Conservation (phyloP, 2,113 vertebrate genomes). For the Oenanthe oenanthe region DNA sequence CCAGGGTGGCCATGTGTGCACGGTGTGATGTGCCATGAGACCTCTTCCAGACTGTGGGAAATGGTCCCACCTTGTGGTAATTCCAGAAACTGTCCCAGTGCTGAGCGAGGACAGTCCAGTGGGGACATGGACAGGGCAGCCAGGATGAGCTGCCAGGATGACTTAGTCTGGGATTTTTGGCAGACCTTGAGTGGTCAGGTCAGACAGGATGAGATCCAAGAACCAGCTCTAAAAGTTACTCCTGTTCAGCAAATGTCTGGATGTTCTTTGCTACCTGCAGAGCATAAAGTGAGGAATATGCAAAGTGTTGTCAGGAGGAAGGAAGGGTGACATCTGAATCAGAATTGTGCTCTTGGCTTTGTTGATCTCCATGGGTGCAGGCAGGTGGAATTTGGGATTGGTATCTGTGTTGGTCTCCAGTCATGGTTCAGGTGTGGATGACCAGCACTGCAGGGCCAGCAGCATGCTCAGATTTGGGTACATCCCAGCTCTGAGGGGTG, state of each 20-base stretch:
- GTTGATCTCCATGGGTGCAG: background rate
- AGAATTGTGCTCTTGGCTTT: background rate
- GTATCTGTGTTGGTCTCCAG: background rate
- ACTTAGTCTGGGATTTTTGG: background rate
- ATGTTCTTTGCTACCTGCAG: background rate
- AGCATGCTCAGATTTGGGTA: background rate
- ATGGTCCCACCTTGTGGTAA: conserved; percentile 57
- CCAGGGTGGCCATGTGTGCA: background rate
- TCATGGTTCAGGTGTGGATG: background rate
- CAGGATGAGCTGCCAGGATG: background rate
- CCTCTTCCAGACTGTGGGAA: background rate
- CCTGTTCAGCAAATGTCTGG: background rate
- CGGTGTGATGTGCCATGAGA: background rate
- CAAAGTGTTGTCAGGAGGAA: background rate
- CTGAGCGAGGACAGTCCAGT: fast-evolving
- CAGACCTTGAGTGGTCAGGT: background rate
- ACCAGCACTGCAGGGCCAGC: background rate
- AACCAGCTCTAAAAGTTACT: background rate
- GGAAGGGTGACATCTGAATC: background rate
- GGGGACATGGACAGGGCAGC: fast-evolving
- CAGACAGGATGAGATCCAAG: background rate
- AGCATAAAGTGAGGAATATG: background rate
- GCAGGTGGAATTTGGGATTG: background rate
- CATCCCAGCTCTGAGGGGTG: background rate
- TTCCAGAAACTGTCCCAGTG: background rate